A percentile compares a stretch with the other conserved stretches of the same genome.
These are phyloP conservation scores for Bothrops alternatus DNA, from an alignment of 2,797 vertebrate genomes.

Conservation along the genomic window DNA sequence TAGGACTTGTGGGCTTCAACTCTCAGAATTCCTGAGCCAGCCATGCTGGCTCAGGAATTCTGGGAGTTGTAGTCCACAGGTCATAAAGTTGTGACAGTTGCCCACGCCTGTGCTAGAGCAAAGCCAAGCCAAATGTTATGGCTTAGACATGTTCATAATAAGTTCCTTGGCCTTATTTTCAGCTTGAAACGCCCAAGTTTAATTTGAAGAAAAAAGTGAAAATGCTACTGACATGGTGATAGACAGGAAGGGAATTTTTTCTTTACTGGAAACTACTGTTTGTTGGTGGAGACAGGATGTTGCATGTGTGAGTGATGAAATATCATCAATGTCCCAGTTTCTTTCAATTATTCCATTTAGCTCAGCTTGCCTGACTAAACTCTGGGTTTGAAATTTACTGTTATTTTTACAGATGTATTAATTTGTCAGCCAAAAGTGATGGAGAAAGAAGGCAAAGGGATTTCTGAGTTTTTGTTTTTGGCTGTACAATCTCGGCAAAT, in stretches of 20 bases:
- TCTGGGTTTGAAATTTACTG: slow-evolving; percentile 46
- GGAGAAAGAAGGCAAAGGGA: slow-evolving; percentile 61
- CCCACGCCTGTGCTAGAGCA: slow-evolving; percentile 35
- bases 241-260: slow-evolving; percentile 37
- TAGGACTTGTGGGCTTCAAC: background rate
- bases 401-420: slow-evolving; percentile 74
- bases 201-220: slow-evolving; percentile 45
- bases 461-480: slow-evolving; percentile 72
- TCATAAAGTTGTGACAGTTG: background rate
- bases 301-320: slow-evolving; percentile 61
- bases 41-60: background rate
- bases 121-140: slow-evolving; percentile 57
- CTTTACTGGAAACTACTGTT: slow-evolving; percentile 25
- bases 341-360: slow-evolving; percentile 62
- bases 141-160: slow-evolving; percentile 48
- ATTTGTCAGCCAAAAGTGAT: slow-evolving; percentile 67
- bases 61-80: too few species aligned
- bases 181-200: slow-evolving; percentile 37
- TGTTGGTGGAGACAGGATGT: slow-evolving; percentile 34
- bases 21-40: background rate
- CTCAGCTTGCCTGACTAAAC: slow-evolving; percentile 49
- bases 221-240: slow-evolving; percentile 41
- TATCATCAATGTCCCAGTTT: slow-evolving; percentile 59
- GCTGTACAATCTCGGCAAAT: slow-evolving; percentile 58
- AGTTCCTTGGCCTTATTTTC: slow-evolving; percentile 56